Base-by-base conservation (phyloP, 2,888 invertebrate species). In the Carpatolechia fugitivella region DNA sequence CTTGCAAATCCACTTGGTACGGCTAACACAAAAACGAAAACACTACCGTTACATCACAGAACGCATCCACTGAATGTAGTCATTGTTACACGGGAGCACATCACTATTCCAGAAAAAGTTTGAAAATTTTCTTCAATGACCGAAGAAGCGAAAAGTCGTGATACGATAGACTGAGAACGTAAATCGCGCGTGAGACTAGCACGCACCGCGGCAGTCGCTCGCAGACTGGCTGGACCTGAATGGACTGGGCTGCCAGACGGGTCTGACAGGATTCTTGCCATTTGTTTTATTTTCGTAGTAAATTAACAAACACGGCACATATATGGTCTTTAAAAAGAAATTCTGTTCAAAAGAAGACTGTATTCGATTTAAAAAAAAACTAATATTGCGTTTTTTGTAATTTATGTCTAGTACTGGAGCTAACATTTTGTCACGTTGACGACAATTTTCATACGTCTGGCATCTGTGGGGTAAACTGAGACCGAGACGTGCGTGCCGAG, bases 1-100 rank as follows among this genome's bases (percentile, higher is more conserved):
- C 71, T 73, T 61, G 68, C 61, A 71, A 81, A 82, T 84, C 83
- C 83, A 77, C 72, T 70, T 60, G 61, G 66, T 62, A 55, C 62
- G 59, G 59, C 72, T 70, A 76, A 70, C 66, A 66, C 72, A 64
- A 63, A 64, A 65, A 61, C 55, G 54, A 51, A 56, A 62, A 60
- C 63, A 59, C 62, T 56, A 55, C 56, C 51, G 40, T 56, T 57
- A 61, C 63, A 73, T 72, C 82, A 84, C 80, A 62, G 66, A 62
- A 63, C 63, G 65, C 70, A 61, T 63, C 65, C 80, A 82, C 80
- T 67, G 56, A 74, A 68, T 58, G 61, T 69, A 61, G 77, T 78
- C 77, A 82, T 82, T 70, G 65, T 76, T 55, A 59, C 72, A 76
- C 73, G 55, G 52, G 58, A 63, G 61, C 76, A 70, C 66, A 65